phyloP scores from a whole-genome alignment of 2,113 vertebrate genomes.

The Hassar affinis region DNA sequence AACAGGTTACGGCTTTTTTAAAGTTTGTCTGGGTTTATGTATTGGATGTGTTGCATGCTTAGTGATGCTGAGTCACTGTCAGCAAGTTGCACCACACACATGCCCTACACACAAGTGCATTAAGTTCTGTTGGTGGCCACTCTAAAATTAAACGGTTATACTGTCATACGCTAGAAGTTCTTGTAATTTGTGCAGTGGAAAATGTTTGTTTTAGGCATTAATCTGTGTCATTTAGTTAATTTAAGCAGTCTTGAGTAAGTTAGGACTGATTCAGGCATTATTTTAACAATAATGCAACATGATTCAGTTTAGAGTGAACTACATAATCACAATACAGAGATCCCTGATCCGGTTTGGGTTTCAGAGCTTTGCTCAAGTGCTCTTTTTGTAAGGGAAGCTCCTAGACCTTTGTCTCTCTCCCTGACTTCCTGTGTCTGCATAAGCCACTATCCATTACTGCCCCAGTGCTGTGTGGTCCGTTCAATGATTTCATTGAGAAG shows the following conservation, averaged over 20 bases:
- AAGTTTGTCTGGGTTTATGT: too few species aligned
- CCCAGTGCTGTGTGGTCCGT: constrained; percentile 55
- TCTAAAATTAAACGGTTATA: not conserved
- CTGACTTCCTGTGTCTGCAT: constrained; percentile 34
- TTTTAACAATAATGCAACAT: not conserved
- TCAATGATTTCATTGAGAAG: constrained; percentile 78
- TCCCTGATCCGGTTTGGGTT: constrained; percentile 6
- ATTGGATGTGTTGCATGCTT: not conserved
- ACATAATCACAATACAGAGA: not conserved
- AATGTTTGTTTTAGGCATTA: not conserved
- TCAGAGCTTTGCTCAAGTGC: constrained; percentile 4
- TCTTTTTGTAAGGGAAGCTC: not conserved
- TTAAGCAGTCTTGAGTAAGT: not conserved
- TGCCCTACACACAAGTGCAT: not conserved
- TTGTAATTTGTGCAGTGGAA: not conserved
- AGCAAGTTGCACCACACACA: not conserved
- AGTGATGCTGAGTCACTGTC: not conserved
- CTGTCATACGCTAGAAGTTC: not conserved
- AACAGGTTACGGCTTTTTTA: not conserved
- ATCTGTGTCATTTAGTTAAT: not conserved
- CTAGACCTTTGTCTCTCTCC: not conserved
- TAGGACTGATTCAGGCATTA: not conserved
- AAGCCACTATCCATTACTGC: constrained; percentile 51
- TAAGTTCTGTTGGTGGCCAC: not conserved
- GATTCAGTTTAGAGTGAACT: not conserved